These are phyloP conservation scores for Eristalis tenax DNA, from an alignment of 2,888 invertebrate species.

Conservation along the genomic window DNA sequence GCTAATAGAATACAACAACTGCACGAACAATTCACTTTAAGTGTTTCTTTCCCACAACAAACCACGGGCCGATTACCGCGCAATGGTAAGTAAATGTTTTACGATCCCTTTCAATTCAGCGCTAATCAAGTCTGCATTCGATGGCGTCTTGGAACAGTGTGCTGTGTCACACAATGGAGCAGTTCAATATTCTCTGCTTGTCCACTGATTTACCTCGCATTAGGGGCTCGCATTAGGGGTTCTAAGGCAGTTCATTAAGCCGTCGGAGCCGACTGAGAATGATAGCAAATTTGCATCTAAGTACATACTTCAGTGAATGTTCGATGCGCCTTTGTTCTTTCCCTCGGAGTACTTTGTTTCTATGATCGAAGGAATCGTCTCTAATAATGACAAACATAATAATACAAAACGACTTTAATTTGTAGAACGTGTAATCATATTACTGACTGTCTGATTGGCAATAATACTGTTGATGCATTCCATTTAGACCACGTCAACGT, in stretches of 20 bases:
- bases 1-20: not conserved
- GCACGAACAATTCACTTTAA: not conserved
- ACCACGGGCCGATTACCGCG: not conserved
- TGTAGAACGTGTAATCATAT: too few species aligned
- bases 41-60: not conserved
- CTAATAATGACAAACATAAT: too few species aligned
- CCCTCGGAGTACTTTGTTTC: not conserved
- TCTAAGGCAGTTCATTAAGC: not conserved
- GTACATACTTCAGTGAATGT: not conserved
- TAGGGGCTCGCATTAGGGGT: not conserved
- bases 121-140: not conserved
- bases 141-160: not conserved
- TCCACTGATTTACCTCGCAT: not conserved
- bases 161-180: not conserved
- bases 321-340: not conserved
- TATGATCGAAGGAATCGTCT: too few species aligned
- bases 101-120: not conserved
- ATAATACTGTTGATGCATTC: too few species aligned
- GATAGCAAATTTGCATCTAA: not conserved
- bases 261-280: not conserved
- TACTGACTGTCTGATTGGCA: too few species aligned
- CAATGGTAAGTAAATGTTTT: not conserved
- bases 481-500: too few species aligned
- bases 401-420: too few species aligned
- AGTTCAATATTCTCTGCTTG: not conserved